Evolutionary conservation across 2,797 vertebrate genomes (phyloP), one percentile per base, ranked within the genome.

Genomic region (Lutjanus campechanus): DNA sequence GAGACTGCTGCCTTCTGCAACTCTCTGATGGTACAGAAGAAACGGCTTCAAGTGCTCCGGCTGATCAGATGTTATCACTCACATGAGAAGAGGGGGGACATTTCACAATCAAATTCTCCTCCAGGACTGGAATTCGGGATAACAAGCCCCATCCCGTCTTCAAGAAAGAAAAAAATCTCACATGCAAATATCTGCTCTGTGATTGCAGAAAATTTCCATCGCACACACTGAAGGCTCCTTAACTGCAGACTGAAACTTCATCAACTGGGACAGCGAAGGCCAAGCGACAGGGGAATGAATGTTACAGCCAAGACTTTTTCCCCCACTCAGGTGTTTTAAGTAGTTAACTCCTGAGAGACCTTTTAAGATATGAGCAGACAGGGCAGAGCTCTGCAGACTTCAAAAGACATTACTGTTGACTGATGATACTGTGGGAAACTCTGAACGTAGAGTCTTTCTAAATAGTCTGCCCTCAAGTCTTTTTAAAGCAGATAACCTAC

Each of bases 71-170:
- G 67, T 83, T 90, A 88, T 91, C 79, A 0, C 16, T 10, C 1
- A 70, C 55, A 1, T 5, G 5, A 68, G 73, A 49, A 77, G 64
- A 77, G 13, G 6, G 6, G 17, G 46, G 70, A 70, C 8, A 49
- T 90, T 90, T 92, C 81, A 81, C 79, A 93, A 90, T 64, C 78
- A 50, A 68, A 79, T 70, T 59, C 63, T 68, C 59, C 58, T 55
- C 44, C 46, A 25, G 51, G 68, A 70, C 49, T 19, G 74, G 85
- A 93, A 89, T 92, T 88, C 51, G 46, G 55, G 4, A 44, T 5
- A 79, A 83, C 91, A 71, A 72, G 92, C 51, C 76, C 72, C 51
- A 58, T 92, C 92, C 50, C 16, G 72, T 82, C 73, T 58, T 54
- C 0, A 25, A 56, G 29, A 36, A 36, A 36, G n/a, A 67, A 73